Conservation (phyloP, 2,888 invertebrate species). For the Pachliopta kotzebuea region DNA sequence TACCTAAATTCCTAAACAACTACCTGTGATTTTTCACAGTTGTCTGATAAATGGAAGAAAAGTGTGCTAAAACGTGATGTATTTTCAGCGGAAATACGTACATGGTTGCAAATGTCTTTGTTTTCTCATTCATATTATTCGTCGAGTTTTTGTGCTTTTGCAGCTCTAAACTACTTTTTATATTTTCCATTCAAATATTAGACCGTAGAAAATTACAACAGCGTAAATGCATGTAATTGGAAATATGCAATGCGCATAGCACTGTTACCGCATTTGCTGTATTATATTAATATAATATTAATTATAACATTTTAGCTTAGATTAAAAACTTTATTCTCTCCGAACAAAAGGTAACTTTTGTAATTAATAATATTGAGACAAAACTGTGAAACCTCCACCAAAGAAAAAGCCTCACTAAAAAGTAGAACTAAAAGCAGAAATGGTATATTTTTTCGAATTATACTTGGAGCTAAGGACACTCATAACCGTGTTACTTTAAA, state of each 20-base stretch:
- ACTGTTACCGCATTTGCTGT: not conserved
- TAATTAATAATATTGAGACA: too few species aligned
- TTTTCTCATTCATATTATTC: conserved; percentile 52
- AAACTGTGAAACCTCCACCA: too few species aligned
- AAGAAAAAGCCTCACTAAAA: too few species aligned
- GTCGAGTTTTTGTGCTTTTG: conserved; percentile 40
- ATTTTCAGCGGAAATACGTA: conserved; percentile 59
- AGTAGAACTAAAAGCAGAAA: too few species aligned
- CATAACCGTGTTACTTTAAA: too few species aligned
- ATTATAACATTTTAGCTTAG: not conserved
- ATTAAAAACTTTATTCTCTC: not conserved
- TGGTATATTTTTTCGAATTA: too few species aligned
- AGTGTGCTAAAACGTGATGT: conserved; percentile 56
- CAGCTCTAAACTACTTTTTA: conserved; percentile 5
- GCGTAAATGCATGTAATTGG: not conserved
- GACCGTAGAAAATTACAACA: conserved; percentile 8
- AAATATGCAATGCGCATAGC: not conserved
- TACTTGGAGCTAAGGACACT: too few species aligned
- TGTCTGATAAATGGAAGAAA: conserved; percentile 55
- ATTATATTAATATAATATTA: not conserved
- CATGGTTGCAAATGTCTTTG: conserved; percentile 58
- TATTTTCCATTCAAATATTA: conserved; percentile 12
- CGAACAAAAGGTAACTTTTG: too few species aligned
- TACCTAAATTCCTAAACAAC: conserved; percentile 43
- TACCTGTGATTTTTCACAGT: conserved; percentile 51